Evolutionary conservation across 2,113 vertebrate genomes (phyloP).

Genomic region (Acrocephalus kingi): DNA sequence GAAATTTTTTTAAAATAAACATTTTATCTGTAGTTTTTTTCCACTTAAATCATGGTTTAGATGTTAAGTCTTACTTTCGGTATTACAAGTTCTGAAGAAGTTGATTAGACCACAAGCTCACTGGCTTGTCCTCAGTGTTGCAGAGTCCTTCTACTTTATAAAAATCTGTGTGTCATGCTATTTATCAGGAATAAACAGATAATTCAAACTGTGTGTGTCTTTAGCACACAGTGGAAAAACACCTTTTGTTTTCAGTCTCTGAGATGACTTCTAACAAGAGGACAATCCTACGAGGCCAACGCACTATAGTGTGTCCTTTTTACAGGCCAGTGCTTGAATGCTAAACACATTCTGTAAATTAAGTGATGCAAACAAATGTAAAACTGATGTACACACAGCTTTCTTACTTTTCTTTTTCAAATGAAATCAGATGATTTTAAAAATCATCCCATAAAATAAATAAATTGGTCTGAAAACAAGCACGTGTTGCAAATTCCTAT

Average conservation of each 20-base stretch:
- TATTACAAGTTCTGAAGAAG: neutral
- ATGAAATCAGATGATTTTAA: neutral
- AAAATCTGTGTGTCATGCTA: neutral
- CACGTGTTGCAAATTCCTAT: neutral
- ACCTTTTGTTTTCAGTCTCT: neutral
- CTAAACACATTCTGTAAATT: neutral
- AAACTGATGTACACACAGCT: neutral
- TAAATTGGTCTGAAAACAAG: neutral
- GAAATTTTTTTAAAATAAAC: neutral
- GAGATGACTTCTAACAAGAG: neutral
- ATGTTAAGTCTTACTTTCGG: neutral
- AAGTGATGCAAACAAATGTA: neutral
- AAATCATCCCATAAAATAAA: neutral
- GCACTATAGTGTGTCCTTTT: neutral
- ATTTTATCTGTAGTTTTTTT: neutral
- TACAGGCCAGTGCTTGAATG: neutral
- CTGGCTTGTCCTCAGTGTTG: neutral
- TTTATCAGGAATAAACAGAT: neutral
- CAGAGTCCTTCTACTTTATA: neutral
- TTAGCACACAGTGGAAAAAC: neutral
- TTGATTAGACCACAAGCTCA: neutral
- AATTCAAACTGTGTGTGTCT: neutral
- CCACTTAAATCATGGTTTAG: neutral
- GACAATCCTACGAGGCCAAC: neutral
- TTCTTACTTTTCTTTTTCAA: neutral